Conservation (phyloP, 2,888 invertebrate genomes). For the Trichacis sp. region DNA sequence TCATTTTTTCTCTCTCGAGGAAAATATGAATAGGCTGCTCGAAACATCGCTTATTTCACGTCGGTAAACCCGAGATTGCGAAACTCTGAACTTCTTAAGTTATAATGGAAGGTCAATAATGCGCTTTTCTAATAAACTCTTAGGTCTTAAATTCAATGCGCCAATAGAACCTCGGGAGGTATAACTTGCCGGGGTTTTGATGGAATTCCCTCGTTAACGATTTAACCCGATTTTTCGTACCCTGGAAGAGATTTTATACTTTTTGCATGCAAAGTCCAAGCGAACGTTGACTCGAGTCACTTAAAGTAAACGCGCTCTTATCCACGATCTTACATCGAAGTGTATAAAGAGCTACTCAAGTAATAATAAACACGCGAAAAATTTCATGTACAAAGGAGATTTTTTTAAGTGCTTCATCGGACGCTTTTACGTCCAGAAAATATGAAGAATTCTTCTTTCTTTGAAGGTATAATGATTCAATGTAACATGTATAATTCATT, state of each 20-base stretch:
- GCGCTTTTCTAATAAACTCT: neutral
- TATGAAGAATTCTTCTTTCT: no score
- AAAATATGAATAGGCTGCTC: neutral
- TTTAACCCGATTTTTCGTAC: neutral
- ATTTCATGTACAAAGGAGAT: neutral
- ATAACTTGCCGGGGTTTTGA: neutral
- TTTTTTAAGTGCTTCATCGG: neutral
- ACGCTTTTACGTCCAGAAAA: neutral
- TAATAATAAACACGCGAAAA: neutral
- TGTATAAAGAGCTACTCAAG: neutral
- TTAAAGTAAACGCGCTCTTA: conserved; percentile 1
- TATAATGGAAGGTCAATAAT: conserved; percentile 6
- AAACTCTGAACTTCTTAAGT: conserved; percentile 4
- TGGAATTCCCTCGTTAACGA: neutral
- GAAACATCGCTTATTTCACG: neutral
- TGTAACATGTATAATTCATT: no score
- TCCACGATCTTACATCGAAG: neutral
- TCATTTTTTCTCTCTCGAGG: neutral
- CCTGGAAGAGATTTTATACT: neutral
- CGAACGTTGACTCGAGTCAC: neutral
- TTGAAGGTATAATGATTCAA: no score
- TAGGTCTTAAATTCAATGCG: neutral
- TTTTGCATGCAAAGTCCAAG: neutral
- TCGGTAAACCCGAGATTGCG: neutral
- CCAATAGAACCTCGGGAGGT: neutral